Evolutionary conservation across 1,140 invertebrate species (phyloP).

Genomic region (Battus philenor): DNA sequence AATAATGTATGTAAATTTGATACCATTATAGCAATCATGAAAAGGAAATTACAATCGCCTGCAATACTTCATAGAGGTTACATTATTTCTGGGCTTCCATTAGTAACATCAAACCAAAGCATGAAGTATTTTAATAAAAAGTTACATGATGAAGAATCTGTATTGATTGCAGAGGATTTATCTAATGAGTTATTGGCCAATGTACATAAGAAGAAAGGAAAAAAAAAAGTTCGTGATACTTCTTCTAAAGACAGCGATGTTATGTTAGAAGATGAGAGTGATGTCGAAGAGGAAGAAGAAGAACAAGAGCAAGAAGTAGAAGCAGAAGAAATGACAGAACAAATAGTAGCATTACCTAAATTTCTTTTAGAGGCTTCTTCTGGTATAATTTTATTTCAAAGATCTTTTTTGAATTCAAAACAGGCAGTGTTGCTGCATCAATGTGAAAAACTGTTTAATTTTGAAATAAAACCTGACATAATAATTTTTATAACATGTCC

Average conservation of each 20-base stretch:
- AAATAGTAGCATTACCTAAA: slow-evolving; percentile 42
- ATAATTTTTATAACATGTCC: slow-evolving; percentile 76
- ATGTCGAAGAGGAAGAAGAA: slow-evolving; percentile 40
- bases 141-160: slow-evolving; percentile 67
- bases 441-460: slow-evolving; percentile 43
- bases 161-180: slow-evolving; percentile 58
- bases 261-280: slow-evolving; percentile 14
- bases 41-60: slow-evolving; percentile 65
- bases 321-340: slow-evolving; percentile 37
- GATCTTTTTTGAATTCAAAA: slow-evolving; percentile 31
- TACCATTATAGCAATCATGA: slow-evolving; percentile 67
- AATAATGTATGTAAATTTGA: slow-evolving; percentile 68
- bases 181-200: slow-evolving; percentile 61
- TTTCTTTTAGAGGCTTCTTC: slow-evolving; percentile 50
- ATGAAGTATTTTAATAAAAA: slow-evolving; percentile 34
- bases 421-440: slow-evolving; percentile 39
- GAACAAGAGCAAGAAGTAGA: slow-evolving; percentile 30
- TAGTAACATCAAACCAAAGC: slow-evolving; percentile 60
- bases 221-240: slow-evolving; percentile 23
- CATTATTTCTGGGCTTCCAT: slow-evolving; percentile 77
- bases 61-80: slow-evolving; percentile 77
- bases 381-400: slow-evolving; percentile 31
- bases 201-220: slow-evolving; percentile 46
- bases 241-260: slow-evolving; percentile 32
- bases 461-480: slow-evolving; percentile 65